phyloP scores from a whole-genome alignment of 2,797 vertebrate genomes.

The Manis pentadactyla region DNA sequence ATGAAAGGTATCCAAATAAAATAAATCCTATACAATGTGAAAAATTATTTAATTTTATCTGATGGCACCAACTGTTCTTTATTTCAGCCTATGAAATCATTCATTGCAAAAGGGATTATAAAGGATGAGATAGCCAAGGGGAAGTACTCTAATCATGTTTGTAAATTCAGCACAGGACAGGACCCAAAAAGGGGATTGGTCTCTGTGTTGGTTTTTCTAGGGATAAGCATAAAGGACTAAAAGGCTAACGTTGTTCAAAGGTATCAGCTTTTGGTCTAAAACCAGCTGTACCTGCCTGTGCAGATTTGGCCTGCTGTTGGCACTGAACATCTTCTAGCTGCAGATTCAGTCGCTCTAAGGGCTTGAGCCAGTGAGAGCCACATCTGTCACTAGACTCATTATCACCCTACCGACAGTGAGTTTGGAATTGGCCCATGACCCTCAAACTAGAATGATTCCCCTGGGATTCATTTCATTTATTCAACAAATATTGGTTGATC shows the following conservation, averaged over 20 bases:
- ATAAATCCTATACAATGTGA: background rate
- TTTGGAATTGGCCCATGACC: background rate
- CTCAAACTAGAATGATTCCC: background rate
- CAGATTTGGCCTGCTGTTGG: background rate
- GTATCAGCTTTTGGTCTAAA: background rate
- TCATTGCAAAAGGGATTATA: background rate
- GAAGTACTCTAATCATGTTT: background rate
- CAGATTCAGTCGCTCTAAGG: background rate
- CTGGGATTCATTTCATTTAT: background rate
- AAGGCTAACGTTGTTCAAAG: background rate
- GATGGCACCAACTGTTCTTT: background rate
- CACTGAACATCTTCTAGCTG: background rate
- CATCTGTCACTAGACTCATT: background rate
- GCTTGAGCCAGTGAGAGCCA: background rate
- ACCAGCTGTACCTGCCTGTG: background rate
- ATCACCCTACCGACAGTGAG: background rate
- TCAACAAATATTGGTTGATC: slow-evolving; percentile 23
- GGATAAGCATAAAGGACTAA: background rate
- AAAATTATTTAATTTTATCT: background rate
- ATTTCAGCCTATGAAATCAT: background rate
- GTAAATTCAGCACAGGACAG: background rate
- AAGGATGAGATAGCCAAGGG: background rate
- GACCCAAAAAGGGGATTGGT: background rate
- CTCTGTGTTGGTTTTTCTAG: background rate
- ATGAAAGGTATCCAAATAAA: background rate